phyloP scores from a whole-genome alignment of 2,888 invertebrate genomes.

The Hydriomena furcata region DNA sequence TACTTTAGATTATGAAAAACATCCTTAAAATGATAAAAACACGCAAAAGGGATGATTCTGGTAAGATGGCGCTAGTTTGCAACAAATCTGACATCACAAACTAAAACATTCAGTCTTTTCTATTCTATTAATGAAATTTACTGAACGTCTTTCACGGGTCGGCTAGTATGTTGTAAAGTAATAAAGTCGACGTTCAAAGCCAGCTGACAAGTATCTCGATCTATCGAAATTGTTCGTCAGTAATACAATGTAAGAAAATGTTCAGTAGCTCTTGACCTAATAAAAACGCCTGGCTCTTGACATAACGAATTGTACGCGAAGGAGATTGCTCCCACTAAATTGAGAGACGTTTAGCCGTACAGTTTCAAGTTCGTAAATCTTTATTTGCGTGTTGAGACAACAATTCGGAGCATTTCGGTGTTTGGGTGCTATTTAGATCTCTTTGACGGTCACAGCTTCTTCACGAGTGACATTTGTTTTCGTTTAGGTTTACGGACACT shows the following conservation, averaged over 20 bases:
- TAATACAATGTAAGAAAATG: not conserved
- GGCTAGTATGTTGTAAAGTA: too few relatives aligned
- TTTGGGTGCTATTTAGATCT: conserved; percentile 27
- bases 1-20: too few relatives aligned
- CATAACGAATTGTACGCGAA: conserved; percentile 58
- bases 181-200: too few relatives aligned
- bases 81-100: too few relatives aligned
- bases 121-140: too few relatives aligned
- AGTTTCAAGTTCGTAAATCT: conserved; percentile 60
- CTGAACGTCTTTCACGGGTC: too few relatives aligned
- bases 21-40: too few relatives aligned
- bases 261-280: conserved; percentile 15
- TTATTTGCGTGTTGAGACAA: conserved; percentile 58
- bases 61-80: too few relatives aligned
- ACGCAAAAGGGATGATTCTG: too few relatives aligned
- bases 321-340: conserved; percentile 60
- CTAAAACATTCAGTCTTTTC: too few relatives aligned
- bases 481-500: not conserved
- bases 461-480: conserved; percentile 11
- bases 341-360: conserved; percentile 64
- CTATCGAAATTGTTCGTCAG: not conserved
- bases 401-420: conserved; percentile 37
- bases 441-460: conserved; percentile 29
- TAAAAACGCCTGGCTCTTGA: conserved; percentile 53
- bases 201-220: too few relatives aligned